Conservation (phyloP, 2,888 invertebrate species). For the Craniophora ligustri region DNA sequence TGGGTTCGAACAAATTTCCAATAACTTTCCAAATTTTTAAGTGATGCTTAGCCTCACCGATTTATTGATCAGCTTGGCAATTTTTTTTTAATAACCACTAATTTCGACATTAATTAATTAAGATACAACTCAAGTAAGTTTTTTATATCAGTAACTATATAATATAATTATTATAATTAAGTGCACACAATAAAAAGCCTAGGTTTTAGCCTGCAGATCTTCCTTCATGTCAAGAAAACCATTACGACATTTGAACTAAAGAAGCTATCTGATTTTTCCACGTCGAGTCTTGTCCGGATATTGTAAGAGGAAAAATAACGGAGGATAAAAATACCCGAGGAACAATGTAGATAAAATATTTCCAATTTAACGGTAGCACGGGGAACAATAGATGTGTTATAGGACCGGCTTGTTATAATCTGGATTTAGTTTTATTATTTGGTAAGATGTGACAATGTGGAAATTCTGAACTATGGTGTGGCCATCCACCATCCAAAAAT, state of each 20-base stretch:
- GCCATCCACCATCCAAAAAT: too few species aligned
- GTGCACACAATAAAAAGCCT: too few species aligned
- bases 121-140: too few species aligned
- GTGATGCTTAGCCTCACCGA: too few species aligned
- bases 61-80: too few species aligned
- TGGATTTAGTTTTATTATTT: constrained; percentile 10
- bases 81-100: too few species aligned
- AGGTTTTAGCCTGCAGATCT: background rate
- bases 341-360: constrained; percentile 22
- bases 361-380: constrained; percentile 19
- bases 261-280: background rate
- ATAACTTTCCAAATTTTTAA: too few species aligned
- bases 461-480: too few species aligned
- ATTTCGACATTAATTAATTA: too few species aligned
- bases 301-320: constrained; percentile 7
- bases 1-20: too few species aligned
- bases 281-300: constrained; percentile 3
- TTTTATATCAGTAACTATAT: too few species aligned
- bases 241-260: background rate
- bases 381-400: constrained; percentile 34
- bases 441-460: background rate
- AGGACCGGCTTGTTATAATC: constrained; percentile 17
- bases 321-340: constrained; percentile 3
- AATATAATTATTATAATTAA: too few species aligned
- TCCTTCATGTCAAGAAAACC: background rate